Percentiles rank a stretch among this genome's conserved stretches.
Conservation (phyloP, 2,113 vertebrate genomes). For the Perccottus glenii region DNA sequence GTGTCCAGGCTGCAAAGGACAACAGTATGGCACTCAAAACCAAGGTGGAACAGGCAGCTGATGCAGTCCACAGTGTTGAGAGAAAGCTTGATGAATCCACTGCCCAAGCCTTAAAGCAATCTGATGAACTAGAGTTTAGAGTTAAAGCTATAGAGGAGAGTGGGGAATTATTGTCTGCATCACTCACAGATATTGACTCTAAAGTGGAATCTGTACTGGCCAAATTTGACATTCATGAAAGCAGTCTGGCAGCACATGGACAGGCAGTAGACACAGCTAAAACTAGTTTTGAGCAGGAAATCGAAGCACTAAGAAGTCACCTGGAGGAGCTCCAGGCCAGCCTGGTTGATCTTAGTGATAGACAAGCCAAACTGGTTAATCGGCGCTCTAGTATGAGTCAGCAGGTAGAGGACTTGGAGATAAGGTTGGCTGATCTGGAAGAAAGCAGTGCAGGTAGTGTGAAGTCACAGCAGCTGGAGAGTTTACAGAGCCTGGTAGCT, state of each 20-base stretch:
- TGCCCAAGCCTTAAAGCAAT: slow-evolving; percentile 65
- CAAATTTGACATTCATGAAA: slow-evolving; percentile 75
- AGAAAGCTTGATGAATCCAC: slow-evolving; percentile 52
- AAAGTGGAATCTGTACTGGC: slow-evolving; percentile 77
- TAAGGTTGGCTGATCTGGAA: slow-evolving; percentile 49
- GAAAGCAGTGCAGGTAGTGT: slow-evolving; percentile 52
- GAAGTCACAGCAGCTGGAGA: slow-evolving; percentile 82
- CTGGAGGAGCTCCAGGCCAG: slow-evolving; percentile 76
- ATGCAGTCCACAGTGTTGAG: slow-evolving; percentile 59
- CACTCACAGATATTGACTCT: slow-evolving; percentile 62
- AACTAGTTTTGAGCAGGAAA: slow-evolving; percentile 45
- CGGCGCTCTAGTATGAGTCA: slow-evolving; percentile 68
- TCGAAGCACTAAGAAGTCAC: slow-evolving; percentile 50
- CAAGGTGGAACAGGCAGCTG: slow-evolving; percentile 68
- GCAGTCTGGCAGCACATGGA: slow-evolving; percentile 69
- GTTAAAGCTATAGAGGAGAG: slow-evolving; percentile 80
- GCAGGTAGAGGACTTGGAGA: slow-evolving; percentile 54
- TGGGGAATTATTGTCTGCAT: slow-evolving; percentile 54
- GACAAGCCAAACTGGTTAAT: slow-evolving; percentile 69
- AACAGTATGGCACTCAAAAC: slow-evolving; percentile 75
- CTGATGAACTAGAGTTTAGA: slow-evolving; percentile 77
- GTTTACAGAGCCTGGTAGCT: slow-evolving; percentile 81
- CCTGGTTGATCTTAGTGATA: slow-evolving; percentile 56
- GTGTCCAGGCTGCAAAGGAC: slow-evolving; percentile 69
- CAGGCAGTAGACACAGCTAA: slow-evolving; percentile 48